phyloP scores from a whole-genome alignment of 2,113 vertebrate species.

The Axis porcinus region DNA sequence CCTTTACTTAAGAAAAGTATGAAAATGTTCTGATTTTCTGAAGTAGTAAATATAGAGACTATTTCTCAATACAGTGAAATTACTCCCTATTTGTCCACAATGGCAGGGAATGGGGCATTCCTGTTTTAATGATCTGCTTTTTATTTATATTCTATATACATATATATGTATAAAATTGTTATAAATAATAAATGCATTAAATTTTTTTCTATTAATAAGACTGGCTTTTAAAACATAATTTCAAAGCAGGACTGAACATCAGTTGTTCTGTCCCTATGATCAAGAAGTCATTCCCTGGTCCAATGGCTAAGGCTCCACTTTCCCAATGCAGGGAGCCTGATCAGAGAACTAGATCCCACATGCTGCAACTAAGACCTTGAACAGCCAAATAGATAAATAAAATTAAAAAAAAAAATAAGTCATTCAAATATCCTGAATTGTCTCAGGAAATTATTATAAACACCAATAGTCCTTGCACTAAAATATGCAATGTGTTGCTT shows the following conservation, averaged over 20 bases:
- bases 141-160: neutral
- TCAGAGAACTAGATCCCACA: neutral
- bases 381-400: neutral
- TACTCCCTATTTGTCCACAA: neutral
- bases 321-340: neutral
- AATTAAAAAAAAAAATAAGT: neutral
- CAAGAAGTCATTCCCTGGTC: neutral
- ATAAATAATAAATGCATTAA: neutral
- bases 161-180: neutral
- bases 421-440: neutral
- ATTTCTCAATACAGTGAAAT: neutral
- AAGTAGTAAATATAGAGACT: neutral
- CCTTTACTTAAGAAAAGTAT: neutral
- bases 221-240: neutral
- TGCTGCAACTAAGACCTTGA: neutral
- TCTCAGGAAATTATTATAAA: neutral
- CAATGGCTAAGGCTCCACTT: neutral
- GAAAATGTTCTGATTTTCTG: constrained; percentile 23
- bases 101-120: neutral
- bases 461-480: neutral
- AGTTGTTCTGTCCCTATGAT: neutral
- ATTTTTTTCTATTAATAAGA: neutral
- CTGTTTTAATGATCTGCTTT: neutral
- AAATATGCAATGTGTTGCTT: neutral
- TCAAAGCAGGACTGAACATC: neutral